These are phyloP conservation scores for Novumbra hubbsi DNA, from an alignment of 2,797 vertebrate species.

Conservation along the genomic window DNA sequence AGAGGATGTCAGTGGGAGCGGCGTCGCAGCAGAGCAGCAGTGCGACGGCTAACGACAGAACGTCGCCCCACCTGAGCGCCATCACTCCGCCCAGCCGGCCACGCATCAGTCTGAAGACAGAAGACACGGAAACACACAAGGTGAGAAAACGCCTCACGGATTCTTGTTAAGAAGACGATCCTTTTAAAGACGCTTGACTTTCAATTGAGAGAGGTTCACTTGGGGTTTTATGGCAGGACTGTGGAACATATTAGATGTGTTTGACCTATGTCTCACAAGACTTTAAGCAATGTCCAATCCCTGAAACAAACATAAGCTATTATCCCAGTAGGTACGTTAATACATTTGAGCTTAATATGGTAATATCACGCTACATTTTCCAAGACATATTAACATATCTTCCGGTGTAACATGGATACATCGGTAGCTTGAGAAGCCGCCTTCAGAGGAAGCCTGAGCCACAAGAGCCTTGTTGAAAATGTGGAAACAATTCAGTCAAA, in stretches of 20 bases:
- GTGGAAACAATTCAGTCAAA: too few relatives aligned
- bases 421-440: too few relatives aligned
- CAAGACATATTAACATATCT: too few relatives aligned
- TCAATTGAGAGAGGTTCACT: constrained; percentile 12
- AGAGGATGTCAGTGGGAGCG: constrained; percentile 67
- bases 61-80: constrained; percentile 52
- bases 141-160: constrained; percentile 19
- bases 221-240: constrained; percentile 40
- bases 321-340: constrained; percentile 11
- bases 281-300: constrained; percentile 24
- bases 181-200: constrained; percentile 30
- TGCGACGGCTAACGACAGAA: constrained; percentile 38
- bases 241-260: constrained; percentile 38
- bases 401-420: too few relatives aligned
- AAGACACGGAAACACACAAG: constrained; percentile 20
- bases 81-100: constrained; percentile 51
- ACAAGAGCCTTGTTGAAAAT: too few relatives aligned
- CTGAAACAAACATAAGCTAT: constrained; percentile 20
- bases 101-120: constrained; percentile 55
- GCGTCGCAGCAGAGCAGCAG: constrained; percentile 48
- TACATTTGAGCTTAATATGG: constrained; percentile 22
- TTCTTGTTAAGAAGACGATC: constrained; percentile 21
- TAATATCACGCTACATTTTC: not conserved
- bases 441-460: too few relatives aligned
- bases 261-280: constrained; percentile 37